Evolutionary conservation across 2,113 vertebrate species (phyloP).

Genomic region (Pygoscelis antarcticus): DNA sequence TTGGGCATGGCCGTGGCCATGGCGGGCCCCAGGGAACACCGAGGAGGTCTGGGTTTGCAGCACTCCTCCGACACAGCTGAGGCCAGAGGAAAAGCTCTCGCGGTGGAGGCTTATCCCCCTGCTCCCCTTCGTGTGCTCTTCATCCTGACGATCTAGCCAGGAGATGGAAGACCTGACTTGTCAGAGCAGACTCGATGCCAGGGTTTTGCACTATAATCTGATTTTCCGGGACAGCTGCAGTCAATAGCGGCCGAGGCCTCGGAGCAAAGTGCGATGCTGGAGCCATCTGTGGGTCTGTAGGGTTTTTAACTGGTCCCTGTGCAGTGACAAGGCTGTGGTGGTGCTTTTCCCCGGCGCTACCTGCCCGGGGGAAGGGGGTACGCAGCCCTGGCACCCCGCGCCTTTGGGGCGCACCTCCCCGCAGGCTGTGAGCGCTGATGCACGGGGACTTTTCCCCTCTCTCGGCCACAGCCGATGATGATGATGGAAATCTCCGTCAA

Average conservation of each 20-base stretch:
- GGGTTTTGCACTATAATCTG: neutral
- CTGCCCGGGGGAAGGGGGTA: rapidly evolving
- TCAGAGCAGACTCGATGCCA: neutral
- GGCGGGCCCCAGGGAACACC: rapidly evolving
- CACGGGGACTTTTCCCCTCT: neutral
- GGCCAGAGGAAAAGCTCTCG: neutral
- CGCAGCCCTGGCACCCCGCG: rapidly evolving
- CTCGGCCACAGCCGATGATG: rapidly evolving
- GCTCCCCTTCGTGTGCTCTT: neutral
- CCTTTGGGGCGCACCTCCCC: neutral
- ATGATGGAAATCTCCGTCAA: neutral
- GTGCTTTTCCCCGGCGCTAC: neutral
- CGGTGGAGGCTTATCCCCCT: rapidly evolving
- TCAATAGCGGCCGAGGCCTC: neutral
- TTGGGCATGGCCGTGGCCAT: rapidly evolving
- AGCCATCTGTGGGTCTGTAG: neutral
- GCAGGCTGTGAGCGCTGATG: rapidly evolving
- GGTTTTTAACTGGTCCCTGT: neutral
- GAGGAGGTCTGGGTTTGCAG: neutral
- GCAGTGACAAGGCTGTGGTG: rapidly evolving
- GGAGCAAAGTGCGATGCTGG: neutral
- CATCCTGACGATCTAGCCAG: neutral
- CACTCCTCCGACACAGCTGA: rapidly evolving
- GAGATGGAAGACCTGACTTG: neutral
- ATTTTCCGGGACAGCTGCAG: slow-evolving; percentile 33